Percentiles rank a stretch among this genome's conserved stretches.
phyloP scores from a whole-genome alignment of 2,113 vertebrate genomes.

The Xenopus laevis region DNA sequence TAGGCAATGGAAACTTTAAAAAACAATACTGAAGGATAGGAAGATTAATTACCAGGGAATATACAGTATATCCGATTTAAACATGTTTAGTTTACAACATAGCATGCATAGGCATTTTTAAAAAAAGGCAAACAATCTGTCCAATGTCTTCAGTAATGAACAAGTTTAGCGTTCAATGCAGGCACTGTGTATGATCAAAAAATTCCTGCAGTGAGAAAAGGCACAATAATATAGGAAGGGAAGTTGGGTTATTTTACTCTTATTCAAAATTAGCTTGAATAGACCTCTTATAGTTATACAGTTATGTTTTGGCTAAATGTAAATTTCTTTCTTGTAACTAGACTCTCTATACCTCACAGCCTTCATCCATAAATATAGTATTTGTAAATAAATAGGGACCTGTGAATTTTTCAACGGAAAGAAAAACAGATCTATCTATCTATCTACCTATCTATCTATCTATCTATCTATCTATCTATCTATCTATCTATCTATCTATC shows the following conservation, averaged over 20 bases:
- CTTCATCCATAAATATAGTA: background rate
- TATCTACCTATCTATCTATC: too few relatives aligned
- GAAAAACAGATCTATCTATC: background rate
- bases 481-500: too few relatives aligned
- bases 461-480: too few relatives aligned
- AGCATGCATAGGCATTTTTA: too few relatives aligned
- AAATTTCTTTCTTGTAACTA: background rate
- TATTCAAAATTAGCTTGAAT: background rate
- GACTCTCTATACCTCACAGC: background rate
- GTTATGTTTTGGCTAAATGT: background rate
- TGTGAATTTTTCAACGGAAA: background rate
- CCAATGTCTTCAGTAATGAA: background rate
- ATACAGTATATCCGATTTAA: too few relatives aligned
- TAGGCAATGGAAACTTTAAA: too few relatives aligned
- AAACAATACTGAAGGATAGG: too few relatives aligned
- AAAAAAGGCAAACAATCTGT: too few relatives aligned
- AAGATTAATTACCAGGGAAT: too few relatives aligned
- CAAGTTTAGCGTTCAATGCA: background rate
- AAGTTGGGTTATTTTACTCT: background rate
- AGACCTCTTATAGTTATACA: background rate
- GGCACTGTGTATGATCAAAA: background rate
- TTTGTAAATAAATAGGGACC: background rate
- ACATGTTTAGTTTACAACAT: too few relatives aligned
- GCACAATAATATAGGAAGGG: background rate
- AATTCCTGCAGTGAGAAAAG: conserved; percentile 6